Evolutionary conservation across 2,113 vertebrate species (phyloP).

Genomic region (Menura novaehollandiae): DNA sequence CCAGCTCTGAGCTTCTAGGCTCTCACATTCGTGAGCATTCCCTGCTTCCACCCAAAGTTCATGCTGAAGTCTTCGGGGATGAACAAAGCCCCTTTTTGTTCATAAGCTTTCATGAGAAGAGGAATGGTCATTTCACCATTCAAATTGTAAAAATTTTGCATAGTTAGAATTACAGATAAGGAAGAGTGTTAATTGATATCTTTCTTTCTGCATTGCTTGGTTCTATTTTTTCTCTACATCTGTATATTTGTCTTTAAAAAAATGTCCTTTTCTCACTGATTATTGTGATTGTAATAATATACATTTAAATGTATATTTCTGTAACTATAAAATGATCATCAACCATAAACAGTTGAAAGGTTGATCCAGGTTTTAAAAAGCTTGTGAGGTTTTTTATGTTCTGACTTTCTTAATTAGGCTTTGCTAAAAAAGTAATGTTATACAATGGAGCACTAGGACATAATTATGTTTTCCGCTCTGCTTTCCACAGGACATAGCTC

Average conservation of each 20-base stretch:
- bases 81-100: rapidly evolving
- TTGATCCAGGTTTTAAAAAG: not conserved
- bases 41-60: not conserved
- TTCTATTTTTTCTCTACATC: not conserved
- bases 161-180: not conserved
- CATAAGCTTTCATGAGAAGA: not conserved
- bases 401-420: not conserved
- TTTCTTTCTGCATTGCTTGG: not conserved
- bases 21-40: rapidly evolving
- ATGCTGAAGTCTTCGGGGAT: not conserved
- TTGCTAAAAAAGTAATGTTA: not conserved
- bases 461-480: not conserved
- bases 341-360: not conserved
- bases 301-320: not conserved
- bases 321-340: not conserved
- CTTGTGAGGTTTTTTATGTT: not conserved
- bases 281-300: not conserved
- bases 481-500: not conserved
- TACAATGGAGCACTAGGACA: not conserved
- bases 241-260: not conserved
- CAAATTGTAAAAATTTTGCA: not conserved
- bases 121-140: not conserved
- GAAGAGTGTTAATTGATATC: not conserved
- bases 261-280: not conserved
- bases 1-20: not conserved